A percentile compares a stretch with the other conserved stretches of the same genome.
phyloP scores from a whole-genome alignment of 2,113 vertebrate genomes.

The Ornithorhynchus anatinus region DNA sequence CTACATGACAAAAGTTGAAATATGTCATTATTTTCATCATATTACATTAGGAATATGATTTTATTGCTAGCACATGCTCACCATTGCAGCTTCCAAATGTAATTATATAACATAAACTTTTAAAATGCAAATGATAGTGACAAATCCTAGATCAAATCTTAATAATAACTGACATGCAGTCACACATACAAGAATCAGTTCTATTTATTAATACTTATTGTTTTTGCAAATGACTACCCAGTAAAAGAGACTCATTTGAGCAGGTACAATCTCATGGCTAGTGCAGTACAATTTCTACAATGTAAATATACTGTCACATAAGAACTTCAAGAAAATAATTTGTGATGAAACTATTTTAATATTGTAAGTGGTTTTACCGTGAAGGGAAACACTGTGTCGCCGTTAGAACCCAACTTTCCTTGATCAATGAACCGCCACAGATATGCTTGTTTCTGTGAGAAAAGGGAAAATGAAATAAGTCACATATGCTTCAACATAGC shows the following conservation, averaged over 20 bases:
- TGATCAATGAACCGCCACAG: constrained; percentile 94
- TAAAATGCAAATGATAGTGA: too few species aligned
- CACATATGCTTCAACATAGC: not conserved
- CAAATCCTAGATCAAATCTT: constrained; percentile 5
- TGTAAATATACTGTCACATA: not conserved
- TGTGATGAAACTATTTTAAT: not conserved
- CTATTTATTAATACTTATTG: too few species aligned
- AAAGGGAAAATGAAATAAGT: constrained; percentile 5
- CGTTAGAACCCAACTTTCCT: constrained; percentile 94
- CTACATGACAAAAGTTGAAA: constrained; percentile 61
- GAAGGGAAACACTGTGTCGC: constrained; percentile 95
- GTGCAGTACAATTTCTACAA: not conserved
- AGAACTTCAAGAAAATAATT: not conserved
- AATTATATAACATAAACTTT: not conserved
- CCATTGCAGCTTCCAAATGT: not conserved
- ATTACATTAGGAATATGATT: constrained; percentile 6
- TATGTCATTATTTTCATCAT: too few species aligned
- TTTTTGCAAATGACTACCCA: too few species aligned
- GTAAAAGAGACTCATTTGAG: not conserved
- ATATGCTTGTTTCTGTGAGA: constrained; percentile 83
- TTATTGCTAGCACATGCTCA: constrained; percentile 1
- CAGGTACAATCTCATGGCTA: not conserved
- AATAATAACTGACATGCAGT: constrained; percentile 19
- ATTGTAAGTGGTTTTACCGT: constrained; percentile 76
- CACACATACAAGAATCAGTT: constrained; percentile 25